phyloP scores from a whole-genome alignment of 2,888 invertebrate genomes.

The Drosophila merina region DNA sequence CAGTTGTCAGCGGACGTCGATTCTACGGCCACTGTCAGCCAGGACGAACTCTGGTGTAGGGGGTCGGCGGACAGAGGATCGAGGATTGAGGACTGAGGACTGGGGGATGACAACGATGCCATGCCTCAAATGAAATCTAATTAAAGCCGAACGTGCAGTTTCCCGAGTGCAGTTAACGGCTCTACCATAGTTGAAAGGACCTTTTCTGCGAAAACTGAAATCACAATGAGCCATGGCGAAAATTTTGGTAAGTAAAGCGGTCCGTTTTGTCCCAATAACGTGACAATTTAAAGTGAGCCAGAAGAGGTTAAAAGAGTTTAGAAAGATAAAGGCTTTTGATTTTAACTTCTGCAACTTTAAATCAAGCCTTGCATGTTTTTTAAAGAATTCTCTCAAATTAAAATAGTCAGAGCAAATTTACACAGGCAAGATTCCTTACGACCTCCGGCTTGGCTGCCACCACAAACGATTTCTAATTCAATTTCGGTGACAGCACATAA shows the following conservation, averaged over 20 bases:
- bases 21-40: slow-evolving; percentile 21
- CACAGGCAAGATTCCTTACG: slow-evolving; percentile 13
- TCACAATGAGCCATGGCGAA: slow-evolving; percentile 17
- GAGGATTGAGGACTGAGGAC: neutral
- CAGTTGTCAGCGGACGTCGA: slow-evolving; percentile 57
- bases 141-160: slow-evolving; percentile 63
- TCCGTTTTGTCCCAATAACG: slow-evolving; percentile 12
- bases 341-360: neutral
- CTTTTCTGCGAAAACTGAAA: slow-evolving; percentile 1
- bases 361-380: neutral
- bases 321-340: neutral
- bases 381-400: neutral
- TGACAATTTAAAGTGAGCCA: slow-evolving; percentile 11
- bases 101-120: slow-evolving; percentile 14
- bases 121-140: slow-evolving; percentile 68
- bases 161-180: slow-evolving; percentile 40
- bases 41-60: slow-evolving; percentile 5
- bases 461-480: slow-evolving; percentile 75
- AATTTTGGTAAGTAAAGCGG: slow-evolving; percentile 39
- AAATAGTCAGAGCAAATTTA: neutral
- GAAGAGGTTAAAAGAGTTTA: slow-evolving; percentile 1
- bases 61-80: neutral
- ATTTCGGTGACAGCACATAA: slow-evolving; percentile 76
- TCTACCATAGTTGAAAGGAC: slow-evolving; percentile 10
- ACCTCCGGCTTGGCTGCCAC: slow-evolving; percentile 57